Evolutionary conservation across 2,888 invertebrate genomes (phyloP).

Genomic region (Exephanes ischioxanthus): DNA sequence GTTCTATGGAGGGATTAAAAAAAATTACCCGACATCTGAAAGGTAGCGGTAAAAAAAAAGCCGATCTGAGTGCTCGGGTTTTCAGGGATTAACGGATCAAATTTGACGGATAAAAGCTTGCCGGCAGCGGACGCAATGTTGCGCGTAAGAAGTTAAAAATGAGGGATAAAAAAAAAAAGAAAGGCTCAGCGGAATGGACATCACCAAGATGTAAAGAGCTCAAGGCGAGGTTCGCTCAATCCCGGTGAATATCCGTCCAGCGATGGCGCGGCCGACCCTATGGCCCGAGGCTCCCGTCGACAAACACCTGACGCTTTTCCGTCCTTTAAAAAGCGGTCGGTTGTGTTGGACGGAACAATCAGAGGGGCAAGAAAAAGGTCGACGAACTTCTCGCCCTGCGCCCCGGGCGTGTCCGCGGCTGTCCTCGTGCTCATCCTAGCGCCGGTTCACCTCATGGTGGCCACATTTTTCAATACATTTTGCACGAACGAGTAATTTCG

Average conservation of each 20-base stretch:
- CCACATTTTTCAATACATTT: conserved; percentile 53
- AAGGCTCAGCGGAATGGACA: conserved; percentile 38
- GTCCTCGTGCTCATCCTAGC: conserved; percentile 14
- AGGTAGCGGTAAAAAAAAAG: conserved; percentile 25
- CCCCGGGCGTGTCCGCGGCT: conserved; percentile 33
- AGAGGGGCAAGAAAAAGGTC: conserved; percentile 64
- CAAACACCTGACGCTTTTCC: conserved; percentile 72
- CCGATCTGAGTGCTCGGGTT: conserved; percentile 29
- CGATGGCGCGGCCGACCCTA: conserved; percentile 58
- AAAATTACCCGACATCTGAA: conserved; percentile 5
- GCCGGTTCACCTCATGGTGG: conserved; percentile 13
- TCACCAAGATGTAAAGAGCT: conserved; percentile 61
- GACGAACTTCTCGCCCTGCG: conserved; percentile 69
- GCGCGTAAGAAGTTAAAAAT: conserved; percentile 14
- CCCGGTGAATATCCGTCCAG: conserved; percentile 61
- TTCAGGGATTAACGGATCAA: conserved; percentile 45
- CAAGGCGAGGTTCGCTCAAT: conserved; percentile 58
- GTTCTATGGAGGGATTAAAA: conserved; percentile 16
- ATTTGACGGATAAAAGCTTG: conserved; percentile 40
- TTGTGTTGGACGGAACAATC: conserved; percentile 62
- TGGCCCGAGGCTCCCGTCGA: conserved; percentile 64
- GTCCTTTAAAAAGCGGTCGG: conserved; percentile 50
- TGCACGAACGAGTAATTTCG: conserved; percentile 33
- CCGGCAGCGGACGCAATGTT: neutral
- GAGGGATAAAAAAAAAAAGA: conserved; percentile 24